A percentile compares a stretch with the other conserved stretches of the same genome.
Conservation (phyloP, 2,888 invertebrate genomes). For the Andrena bicolor region DNA sequence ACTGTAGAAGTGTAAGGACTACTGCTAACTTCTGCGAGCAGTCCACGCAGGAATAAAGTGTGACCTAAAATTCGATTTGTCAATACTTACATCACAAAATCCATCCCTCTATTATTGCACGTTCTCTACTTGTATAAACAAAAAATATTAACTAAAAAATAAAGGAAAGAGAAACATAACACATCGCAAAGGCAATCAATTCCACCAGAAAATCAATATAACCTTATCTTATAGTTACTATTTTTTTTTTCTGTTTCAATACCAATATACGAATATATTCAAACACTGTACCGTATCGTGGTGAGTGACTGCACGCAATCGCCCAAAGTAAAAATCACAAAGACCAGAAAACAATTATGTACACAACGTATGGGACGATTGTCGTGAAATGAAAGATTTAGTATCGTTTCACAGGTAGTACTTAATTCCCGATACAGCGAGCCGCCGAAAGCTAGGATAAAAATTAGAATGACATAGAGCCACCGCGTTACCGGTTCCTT, state of each 20-base stretch:
- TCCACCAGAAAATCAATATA: constrained; percentile 25
- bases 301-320: constrained; percentile 17
- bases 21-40: constrained; percentile 65
- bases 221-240: constrained; percentile 6
- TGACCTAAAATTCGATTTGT: constrained; percentile 48
- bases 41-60: constrained; percentile 66
- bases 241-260: not conserved
- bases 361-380: constrained; percentile 16
- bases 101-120: constrained; percentile 30
- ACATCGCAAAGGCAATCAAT: constrained; percentile 11
- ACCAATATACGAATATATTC: constrained; percentile 2
- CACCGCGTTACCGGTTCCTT: constrained; percentile 74
- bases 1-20: constrained; percentile 79
- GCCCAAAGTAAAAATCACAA: constrained; percentile 33
- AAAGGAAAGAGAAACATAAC: constrained; percentile 3
- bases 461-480: constrained; percentile 73
- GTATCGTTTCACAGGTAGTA: constrained; percentile 39
- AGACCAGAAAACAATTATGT: constrained; percentile 25
- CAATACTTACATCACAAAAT: constrained; percentile 35
- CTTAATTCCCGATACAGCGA: constrained; percentile 61
- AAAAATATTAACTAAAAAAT: constrained; percentile 16
- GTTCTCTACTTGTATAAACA: constrained; percentile 12
- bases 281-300: constrained; percentile 22
- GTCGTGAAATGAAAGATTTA: constrained; percentile 18
- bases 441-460: constrained; percentile 54